Base-by-base conservation (phyloP, 1,140 invertebrate genomes). In the Pygmarrhopalites habei region DNA sequence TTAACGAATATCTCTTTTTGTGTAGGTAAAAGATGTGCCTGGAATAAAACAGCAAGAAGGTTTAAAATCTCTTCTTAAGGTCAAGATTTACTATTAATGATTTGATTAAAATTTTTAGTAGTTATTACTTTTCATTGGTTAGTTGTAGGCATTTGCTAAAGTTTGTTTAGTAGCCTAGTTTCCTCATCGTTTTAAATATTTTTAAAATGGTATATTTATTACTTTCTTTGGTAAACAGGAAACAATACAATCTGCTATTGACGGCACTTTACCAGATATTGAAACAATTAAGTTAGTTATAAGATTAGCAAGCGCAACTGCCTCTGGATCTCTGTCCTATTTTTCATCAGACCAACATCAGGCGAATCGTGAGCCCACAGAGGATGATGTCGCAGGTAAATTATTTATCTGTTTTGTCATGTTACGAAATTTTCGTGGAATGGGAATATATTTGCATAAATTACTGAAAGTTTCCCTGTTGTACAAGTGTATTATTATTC, bases 241-340 rank as follows among this genome's bases (percentile, higher is more conserved):
- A n/a, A n/a, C n/a, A n/a, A n/a, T n/a, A n/a, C n/a, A 47, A 28
- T 30, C 64, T 55, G 65, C 67, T 41, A 44, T 65, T 17, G 64
- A 66, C 17, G 62, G 63, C 3, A 80, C 82, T 66, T 75, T 86
- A 65, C 86, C 86, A 5, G 82, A 86, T 70, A 76, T 82, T 25
- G 78, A 77, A 47, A 87, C 85, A 23, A 84, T 88, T 46, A 79
- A 82, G 72, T 82, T 86, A 43, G 79, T 88, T 65, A 83, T 88
- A 53, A 83, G 85, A 71, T 76, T 92, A 60, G 86, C 88, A 12
- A 90, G 88, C 87, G 83, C 88, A 4, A 83, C 87, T 1, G 69
- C 69, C 7, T 49, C 64, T 5, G 69, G 69, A 21, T 67, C 65
- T 12, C 49, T 70, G 28, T 23, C 65, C 2, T 68, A 70, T 57